phyloP scores from a whole-genome alignment of 2,113 vertebrate species.

The Peromyscus polionotus region DNA sequence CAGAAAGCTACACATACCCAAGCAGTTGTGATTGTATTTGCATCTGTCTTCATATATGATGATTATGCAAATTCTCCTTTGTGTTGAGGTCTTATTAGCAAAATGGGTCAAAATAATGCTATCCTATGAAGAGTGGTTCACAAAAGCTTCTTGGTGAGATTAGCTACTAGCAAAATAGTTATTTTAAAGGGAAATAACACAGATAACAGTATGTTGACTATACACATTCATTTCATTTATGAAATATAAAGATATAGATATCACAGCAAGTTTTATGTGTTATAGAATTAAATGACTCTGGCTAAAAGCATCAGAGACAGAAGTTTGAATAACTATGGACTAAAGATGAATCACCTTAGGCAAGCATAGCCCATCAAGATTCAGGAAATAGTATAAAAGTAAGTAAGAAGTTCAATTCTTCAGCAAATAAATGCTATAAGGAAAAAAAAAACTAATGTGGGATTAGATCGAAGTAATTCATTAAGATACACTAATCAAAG shows the following conservation, averaged over 20 bases:
- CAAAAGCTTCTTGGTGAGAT: slow-evolving; percentile 15
- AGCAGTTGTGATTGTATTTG: not conserved
- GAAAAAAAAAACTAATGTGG: not conserved
- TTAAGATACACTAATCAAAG: not conserved
- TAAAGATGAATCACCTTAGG: not conserved
- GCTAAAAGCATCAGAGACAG: not conserved
- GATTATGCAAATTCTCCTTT: not conserved
- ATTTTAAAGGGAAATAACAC: slow-evolving; percentile 35
- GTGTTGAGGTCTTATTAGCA: not conserved
- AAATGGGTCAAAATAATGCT: not conserved
- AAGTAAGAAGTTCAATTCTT: not conserved
- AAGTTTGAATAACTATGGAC: not conserved
- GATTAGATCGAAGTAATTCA: not conserved
- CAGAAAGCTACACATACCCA: not conserved
- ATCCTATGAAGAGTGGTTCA: not conserved
- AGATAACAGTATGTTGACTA: not conserved
- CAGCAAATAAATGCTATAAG: slow-evolving; percentile 25
- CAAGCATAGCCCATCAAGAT: not conserved
- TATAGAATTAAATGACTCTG: not conserved
- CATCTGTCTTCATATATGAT: not conserved
- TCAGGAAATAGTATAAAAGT: not conserved
- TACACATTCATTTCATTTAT: slow-evolving; percentile 18
- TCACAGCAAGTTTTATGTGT: not conserved
- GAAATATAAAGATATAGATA: not conserved
- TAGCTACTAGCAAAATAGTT: not conserved